A percentile compares a stretch with the other conserved stretches of the same genome.
These are phyloP conservation scores for Leptinotarsa haldemani DNA, from an alignment of 2,888 invertebrate species.

Conservation along the genomic window DNA sequence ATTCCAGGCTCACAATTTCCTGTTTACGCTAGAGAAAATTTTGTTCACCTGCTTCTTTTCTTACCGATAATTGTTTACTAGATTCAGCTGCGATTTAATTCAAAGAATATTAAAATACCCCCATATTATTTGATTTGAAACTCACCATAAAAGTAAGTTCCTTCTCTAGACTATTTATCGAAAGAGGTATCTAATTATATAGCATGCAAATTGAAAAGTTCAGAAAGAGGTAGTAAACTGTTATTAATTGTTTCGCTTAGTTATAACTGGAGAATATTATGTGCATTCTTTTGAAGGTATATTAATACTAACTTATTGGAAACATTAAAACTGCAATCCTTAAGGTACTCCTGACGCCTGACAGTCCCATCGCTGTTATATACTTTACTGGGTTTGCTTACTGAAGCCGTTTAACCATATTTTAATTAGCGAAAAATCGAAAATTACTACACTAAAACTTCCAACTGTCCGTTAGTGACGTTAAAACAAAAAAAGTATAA, in stretches of 20 bases:
- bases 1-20: too few species aligned
- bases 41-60: too few species aligned
- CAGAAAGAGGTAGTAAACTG: background rate
- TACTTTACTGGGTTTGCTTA: background rate
- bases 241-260: background rate
- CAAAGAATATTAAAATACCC: too few species aligned
- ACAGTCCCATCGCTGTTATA: background rate
- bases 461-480: background rate
- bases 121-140: too few species aligned
- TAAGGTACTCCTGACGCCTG: background rate
- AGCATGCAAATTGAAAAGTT: background rate
- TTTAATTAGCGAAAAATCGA: slow-evolving; percentile 10
- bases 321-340: background rate
- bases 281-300: slow-evolving; percentile 1
- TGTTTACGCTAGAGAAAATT: too few species aligned
- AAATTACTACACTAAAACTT: background rate
- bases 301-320: background rate
- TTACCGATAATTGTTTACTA: too few species aligned
- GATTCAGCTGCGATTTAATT: too few species aligned
- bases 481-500: slow-evolving; percentile 9
- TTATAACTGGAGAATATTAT: slow-evolving; percentile 3
- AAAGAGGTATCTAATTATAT: background rate
- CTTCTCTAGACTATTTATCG: background rate
- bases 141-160: too few species aligned
- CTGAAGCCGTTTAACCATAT: background rate